phyloP scores from a whole-genome alignment of 1,140 invertebrate genomes.

The Leptopilina boulardi region DNA sequence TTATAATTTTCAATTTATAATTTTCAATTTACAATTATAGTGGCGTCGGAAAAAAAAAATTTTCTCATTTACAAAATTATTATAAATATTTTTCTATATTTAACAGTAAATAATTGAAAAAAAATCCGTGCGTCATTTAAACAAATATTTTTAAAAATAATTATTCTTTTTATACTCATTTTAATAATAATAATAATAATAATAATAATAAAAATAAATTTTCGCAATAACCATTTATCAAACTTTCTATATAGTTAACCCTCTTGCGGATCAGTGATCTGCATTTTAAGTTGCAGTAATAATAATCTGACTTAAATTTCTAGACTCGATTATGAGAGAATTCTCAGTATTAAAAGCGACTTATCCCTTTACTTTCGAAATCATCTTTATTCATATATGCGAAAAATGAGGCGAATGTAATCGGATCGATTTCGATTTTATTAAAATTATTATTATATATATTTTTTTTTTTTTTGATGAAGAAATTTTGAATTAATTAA shows the following conservation, averaged over 20 bases:
- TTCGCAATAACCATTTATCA: slow-evolving; percentile 3
- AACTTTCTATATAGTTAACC: neutral
- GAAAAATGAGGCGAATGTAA: too few species aligned
- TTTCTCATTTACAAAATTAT: too few species aligned
- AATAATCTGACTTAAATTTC: neutral
- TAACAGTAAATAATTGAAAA: neutral
- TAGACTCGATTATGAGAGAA: neutral
- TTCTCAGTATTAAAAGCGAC: neutral
- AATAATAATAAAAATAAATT: neutral
- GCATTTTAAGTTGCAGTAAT: neutral
- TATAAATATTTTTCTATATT: too few species aligned
- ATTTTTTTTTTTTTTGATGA: too few species aligned
- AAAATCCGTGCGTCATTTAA: neutral
- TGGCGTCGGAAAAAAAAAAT: too few species aligned
- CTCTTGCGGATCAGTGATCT: neutral
- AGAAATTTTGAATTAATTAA: too few species aligned
- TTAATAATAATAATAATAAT: neutral
- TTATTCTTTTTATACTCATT: slow-evolving; percentile 13
- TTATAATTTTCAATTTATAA: neutral
- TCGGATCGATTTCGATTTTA: too few species aligned
- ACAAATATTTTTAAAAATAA: neutral
- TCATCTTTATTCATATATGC: neutral
- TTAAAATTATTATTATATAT: too few species aligned
- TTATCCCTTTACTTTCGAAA: neutral
- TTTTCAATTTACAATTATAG: slow-evolving; percentile 10